Base-by-base conservation (phyloP, 1,140 invertebrate genomes). In the Macrostomum lignano region DNA sequence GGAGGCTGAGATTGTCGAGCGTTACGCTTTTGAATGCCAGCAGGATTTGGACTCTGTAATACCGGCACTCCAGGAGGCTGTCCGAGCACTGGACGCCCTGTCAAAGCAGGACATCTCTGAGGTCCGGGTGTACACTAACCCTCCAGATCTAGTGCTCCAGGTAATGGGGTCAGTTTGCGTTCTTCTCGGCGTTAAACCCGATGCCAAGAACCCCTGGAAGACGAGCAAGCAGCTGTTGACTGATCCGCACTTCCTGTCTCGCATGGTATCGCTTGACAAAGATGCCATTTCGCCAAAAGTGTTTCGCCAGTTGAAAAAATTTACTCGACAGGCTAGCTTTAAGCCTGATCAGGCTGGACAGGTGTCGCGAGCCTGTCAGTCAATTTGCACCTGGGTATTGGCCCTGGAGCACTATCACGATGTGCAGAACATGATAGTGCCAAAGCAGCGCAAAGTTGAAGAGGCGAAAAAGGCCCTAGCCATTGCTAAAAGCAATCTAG, bases 31-130 rank as follows among this genome's bases (percentile, higher is more conserved):
- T 49, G 51, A 54, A 38, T 55, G 52, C 40, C 42, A 55, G 37
- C 29, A 37, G 36, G 53, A 56, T 38, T 41, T 58, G 17, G 44
- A 44, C 1, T 51, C 49, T 24, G 53, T 55, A 0, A 39, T 79
- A 49, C 77, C 77, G 2, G 72, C 72, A 0, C 63, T 84, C 42
- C 67, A 75, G 39, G 69, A 70, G 15, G 74, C 77, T 0, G 68
- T 72, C 33, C 69, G 70, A 39, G 73, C 74, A 1, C 55, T 86
- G 0, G 71, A 76, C 46, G 62, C 71, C 1, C 53, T 84, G 0
- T 77, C 77, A 43, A 81, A 82, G 51, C 71, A 68, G 17, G 76
- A 81, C 40, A 74, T 86, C 19, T 74, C 75, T 45, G 77, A 84
- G 54, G 51, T 82, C 2, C 68, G 69, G 70, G 22, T 17, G 13